phyloP scores from a whole-genome alignment of 2,113 vertebrate genomes.

The Lathamus discolor region DNA sequence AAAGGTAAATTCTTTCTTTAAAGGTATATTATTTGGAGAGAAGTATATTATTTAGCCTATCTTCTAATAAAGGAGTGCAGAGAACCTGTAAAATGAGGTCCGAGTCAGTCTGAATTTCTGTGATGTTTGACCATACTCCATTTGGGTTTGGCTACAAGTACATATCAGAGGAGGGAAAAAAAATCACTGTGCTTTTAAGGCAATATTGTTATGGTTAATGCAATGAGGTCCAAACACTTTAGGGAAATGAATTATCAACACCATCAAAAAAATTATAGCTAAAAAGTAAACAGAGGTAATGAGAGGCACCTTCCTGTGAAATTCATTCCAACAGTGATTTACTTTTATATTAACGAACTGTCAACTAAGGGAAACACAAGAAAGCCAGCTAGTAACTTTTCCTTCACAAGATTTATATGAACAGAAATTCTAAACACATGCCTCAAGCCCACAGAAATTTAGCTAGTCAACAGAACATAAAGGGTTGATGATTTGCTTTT shows the following conservation, averaged over 20 bases:
- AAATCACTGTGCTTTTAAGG: neutral
- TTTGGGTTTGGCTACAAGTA: neutral
- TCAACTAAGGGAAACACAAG: neutral
- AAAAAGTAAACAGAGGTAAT: constrained; percentile 4
- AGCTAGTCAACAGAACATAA: neutral
- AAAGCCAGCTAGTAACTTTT: neutral
- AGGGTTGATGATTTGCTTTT: neutral
- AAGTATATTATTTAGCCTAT: neutral
- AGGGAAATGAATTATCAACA: constrained; percentile 5
- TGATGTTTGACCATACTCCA: neutral
- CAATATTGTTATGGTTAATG: neutral
- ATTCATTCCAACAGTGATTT: constrained; percentile 11
- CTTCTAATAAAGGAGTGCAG: neutral
- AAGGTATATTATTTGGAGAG: neutral
- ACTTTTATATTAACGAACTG: constrained; percentile 31
- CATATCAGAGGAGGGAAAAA: neutral
- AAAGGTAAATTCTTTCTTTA: neutral
- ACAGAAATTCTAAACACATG: neutral
- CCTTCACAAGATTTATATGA: neutral
- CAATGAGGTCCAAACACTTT: neutral
- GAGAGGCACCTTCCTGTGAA: constrained; percentile 1
- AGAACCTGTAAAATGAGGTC: neutral
- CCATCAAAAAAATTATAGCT: neutral
- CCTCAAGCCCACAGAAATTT: neutral
- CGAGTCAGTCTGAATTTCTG: neutral